Evolutionary conservation across 2,888 invertebrate species (phyloP).

Genomic region (Sarcophaga variegata): DNA sequence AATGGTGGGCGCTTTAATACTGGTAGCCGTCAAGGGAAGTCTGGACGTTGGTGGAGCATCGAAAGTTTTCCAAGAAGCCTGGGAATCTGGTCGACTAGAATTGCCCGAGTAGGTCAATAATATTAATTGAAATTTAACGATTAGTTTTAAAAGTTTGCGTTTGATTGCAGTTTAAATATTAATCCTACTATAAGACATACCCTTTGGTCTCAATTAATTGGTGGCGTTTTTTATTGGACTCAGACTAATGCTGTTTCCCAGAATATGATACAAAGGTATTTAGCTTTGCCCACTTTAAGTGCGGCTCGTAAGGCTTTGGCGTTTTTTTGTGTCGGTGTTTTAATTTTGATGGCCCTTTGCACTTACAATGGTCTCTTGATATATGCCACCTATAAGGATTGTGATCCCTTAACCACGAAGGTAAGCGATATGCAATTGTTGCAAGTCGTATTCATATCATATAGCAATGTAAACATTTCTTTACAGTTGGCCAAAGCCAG

Average conservation of each 20-base stretch:
- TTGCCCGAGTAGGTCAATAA: slow-evolving; percentile 85
- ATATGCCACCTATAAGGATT: slow-evolving; percentile 85
- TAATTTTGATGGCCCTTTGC: slow-evolving; percentile 83
- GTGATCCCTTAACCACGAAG: slow-evolving; percentile 86
- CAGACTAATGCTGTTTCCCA: slow-evolving; percentile 92
- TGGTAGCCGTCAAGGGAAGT: slow-evolving; percentile 89
- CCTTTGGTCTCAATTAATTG: slow-evolving; percentile 90
- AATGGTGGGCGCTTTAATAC: slow-evolving; percentile 89
- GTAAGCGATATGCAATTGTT: slow-evolving; percentile 66
- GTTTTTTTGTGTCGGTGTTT: slow-evolving; percentile 83
- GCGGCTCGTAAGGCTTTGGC: slow-evolving; percentile 84
- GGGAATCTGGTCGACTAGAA: slow-evolving; percentile 88
- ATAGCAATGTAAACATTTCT: not conserved
- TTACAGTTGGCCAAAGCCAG: slow-evolving; percentile 86
- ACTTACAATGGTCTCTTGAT: slow-evolving; percentile 85
- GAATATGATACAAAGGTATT: slow-evolving; percentile 93
- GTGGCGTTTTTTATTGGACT: slow-evolving; percentile 90
- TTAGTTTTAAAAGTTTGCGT: not conserved
- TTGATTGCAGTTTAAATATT: slow-evolving; percentile 85
- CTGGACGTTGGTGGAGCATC: slow-evolving; percentile 87
- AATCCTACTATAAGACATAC: slow-evolving; percentile 91
- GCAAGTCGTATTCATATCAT: not conserved
- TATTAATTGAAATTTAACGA: slow-evolving; percentile 1
- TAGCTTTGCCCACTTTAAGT: slow-evolving; percentile 87
- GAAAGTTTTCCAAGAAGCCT: slow-evolving; percentile 86